Evolutionary conservation across 1,140 invertebrate genomes (phyloP), one percentile per base, ranked within the genome.

Genomic region (Drosophila elegans): DNA sequence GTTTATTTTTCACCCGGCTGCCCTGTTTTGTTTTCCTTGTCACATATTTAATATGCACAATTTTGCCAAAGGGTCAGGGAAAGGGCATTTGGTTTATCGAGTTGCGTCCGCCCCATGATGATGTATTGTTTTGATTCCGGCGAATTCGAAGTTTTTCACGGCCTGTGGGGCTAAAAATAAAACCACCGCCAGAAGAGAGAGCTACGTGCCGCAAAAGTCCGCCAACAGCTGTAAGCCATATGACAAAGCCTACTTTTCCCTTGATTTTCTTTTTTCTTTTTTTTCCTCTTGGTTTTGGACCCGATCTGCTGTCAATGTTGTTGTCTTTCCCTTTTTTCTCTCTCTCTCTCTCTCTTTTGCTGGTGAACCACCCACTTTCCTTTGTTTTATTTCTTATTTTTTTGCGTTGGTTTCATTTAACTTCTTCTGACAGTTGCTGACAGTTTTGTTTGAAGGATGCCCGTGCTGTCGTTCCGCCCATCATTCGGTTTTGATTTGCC

Each of bases 381-480:
- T 68, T 78, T 56, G 57, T 69, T 79, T 69, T 68, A 36, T 53
- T 39, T 63, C 32, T 7, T 44, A 25, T 57, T 55, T 46, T 74
- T 68, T 69, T 68, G 61, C 61, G 68, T 72, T 21, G 68, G 51
- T 73, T 82, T 67, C 53, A 54, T 76, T 76, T 76, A 86, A 88
- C 82, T 86, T 86, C 83, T 88, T 88, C 63, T 86, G 82, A 86
- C 82, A 86, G 82, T 88, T 88, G 82, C 83, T 88, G 82, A 86
- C 82, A 86, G 82, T 86, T 86, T 86, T 68, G 78, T 82, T 86
- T 85, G 82, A 85, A 82, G 82, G 82, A 85, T 85, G 73, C 72
- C 64, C 60, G 66, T 41, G 51, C 56, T 52, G 44, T 46, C 42
- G 21, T 44, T 48, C 51, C 63, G 38, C 54, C 56, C 45, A 61